A percentile compares a stretch with the other conserved stretches of the same genome.
phyloP scores from a whole-genome alignment of 1,140 invertebrate species.

The Drosophila nannoptera region DNA sequence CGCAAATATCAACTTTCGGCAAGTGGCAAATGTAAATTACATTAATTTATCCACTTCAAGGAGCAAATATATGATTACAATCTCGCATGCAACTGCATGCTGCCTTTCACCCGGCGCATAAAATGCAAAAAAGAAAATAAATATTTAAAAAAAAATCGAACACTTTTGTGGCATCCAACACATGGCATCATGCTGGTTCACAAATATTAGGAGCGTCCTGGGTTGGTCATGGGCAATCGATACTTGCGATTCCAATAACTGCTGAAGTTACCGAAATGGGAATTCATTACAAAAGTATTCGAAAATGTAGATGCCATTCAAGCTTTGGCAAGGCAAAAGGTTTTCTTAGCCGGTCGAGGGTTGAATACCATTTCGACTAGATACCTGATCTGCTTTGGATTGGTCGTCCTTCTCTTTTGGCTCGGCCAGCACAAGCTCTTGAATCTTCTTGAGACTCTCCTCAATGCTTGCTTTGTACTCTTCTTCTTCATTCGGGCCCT shows the following conservation, averaged over 20 bases:
- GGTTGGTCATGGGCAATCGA: constrained; percentile 47
- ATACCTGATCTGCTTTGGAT: too few relatives aligned
- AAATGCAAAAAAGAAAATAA: constrained; percentile 7
- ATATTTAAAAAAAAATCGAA: background rate
- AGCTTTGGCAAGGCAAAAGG: constrained; percentile 13
- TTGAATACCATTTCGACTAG: background rate
- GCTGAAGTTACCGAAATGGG: constrained; percentile 28
- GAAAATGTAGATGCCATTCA: constrained; percentile 18
- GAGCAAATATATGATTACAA: constrained; percentile 41
- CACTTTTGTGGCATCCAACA: constrained; percentile 46
- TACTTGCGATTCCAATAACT: constrained; percentile 19
- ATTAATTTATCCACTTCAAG: constrained; percentile 17
- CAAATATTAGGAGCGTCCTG: too few relatives aligned
- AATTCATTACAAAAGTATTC: constrained; percentile 44
- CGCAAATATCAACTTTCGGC: constrained; percentile 25
- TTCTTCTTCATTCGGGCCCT: constrained; percentile 10
- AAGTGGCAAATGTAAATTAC: constrained; percentile 19
- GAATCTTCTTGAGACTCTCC: constrained; percentile 55
- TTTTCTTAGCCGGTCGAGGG: background rate
- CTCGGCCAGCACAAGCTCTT: constrained; percentile 40
- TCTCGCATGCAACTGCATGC: constrained; percentile 38
- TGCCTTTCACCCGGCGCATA: constrained; percentile 39
- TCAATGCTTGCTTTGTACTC: constrained; percentile 29
- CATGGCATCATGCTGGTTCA: constrained; percentile 1
- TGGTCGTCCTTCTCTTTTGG: constrained; percentile 9